These are phyloP conservation scores for Cephus nigrinus DNA, from an alignment of 2,888 invertebrate species.

Conservation along the genomic window DNA sequence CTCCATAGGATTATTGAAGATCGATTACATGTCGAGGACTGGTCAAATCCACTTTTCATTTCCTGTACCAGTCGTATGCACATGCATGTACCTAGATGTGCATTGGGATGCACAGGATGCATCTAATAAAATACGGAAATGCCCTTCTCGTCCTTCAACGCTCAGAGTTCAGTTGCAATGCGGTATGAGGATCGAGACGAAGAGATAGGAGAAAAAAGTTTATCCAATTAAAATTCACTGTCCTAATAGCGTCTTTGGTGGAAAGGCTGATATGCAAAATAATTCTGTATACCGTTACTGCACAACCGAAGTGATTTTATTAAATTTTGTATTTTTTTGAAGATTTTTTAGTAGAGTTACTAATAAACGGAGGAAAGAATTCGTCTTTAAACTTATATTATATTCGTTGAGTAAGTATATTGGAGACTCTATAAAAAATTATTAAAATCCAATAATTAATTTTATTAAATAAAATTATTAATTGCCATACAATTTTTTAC, in stretches of 20 bases:
- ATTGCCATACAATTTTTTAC: background rate
- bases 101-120: background rate
- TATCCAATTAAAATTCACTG: background rate
- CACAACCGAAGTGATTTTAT: background rate
- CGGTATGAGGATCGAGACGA: background rate
- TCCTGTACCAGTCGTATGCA: background rate
- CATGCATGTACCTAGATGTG: background rate
- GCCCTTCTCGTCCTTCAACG: background rate
- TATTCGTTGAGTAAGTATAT: no score
- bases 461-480: background rate
- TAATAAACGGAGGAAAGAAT: background rate
- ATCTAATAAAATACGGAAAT: background rate
- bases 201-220: background rate
- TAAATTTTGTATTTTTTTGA: background rate
- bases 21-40: background rate
- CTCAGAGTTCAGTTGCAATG: background rate
- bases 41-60: background rate
- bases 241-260: background rate
- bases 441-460: background rate
- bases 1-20: background rate
- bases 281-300: background rate
- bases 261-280: background rate
- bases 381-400: background rate
- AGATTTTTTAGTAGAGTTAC: background rate
- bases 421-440: background rate